A percentile compares a stretch with the other conserved stretches of the same genome.
Evolutionary conservation across 2,797 vertebrate species (phyloP).

Genomic region (Bradypodion pumilum): DNA sequence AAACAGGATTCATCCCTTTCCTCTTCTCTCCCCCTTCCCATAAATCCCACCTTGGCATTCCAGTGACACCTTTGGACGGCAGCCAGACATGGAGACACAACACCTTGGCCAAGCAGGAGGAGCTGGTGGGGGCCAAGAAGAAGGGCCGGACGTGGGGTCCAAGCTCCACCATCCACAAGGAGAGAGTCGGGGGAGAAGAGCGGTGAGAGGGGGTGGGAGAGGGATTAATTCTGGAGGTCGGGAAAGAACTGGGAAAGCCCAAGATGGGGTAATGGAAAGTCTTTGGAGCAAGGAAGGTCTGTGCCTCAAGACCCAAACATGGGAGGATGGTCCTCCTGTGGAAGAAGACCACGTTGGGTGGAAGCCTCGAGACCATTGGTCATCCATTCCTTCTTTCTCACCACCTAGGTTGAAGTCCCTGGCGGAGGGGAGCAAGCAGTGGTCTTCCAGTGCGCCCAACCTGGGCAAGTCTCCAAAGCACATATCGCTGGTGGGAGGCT

Average conservation of each 20-base stretch:
- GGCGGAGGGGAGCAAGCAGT: constrained; percentile 86
- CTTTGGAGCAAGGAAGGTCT: no score
- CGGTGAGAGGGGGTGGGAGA: not conserved
- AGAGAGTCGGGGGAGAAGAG: constrained; percentile 86
- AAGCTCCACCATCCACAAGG: constrained; percentile 89
- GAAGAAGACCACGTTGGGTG: no score
- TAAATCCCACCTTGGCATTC: not conserved
- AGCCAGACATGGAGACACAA: constrained; percentile 90
- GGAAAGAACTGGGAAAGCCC: no score
- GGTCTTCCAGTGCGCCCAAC: constrained; percentile 93
- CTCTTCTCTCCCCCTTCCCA: no score
- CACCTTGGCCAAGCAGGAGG: constrained; percentile 86
- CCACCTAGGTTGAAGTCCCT: constrained; percentile 84
- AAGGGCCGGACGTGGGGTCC: constrained; percentile 92
- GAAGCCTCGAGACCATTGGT: no score
- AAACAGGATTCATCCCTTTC: rapidly evolving
- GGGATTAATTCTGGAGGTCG: no score
- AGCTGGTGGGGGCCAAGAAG: constrained; percentile 85
- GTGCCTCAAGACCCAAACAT: no score
- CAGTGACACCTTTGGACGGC: constrained; percentile 88
- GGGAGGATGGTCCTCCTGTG: no score
- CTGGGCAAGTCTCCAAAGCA: constrained; percentile 92
- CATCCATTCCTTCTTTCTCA: not conserved
- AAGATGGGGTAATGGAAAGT: no score
- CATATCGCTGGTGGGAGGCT: constrained; percentile 82